A percentile compares a stretch with the other conserved stretches of the same genome.
These are phyloP conservation scores for Falco berigora DNA, from an alignment of 2,797 vertebrate genomes.

Conservation along the genomic window DNA sequence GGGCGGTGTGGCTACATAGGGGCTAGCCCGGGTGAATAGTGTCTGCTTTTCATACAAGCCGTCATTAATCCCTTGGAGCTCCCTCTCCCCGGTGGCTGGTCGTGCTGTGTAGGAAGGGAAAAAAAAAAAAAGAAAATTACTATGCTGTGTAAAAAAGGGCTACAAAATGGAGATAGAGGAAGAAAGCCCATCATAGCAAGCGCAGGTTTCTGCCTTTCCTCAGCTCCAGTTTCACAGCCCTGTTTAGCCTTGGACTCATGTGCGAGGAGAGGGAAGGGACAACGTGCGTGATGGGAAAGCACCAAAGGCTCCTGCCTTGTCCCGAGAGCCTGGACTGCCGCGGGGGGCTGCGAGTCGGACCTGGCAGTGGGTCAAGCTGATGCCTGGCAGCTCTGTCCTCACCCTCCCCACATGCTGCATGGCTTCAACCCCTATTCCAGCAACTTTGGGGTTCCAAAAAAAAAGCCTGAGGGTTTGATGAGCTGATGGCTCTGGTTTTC, in stretches of 20 bases:
- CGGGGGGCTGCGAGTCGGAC: background rate
- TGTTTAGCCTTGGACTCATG: background rate
- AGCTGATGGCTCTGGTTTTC: background rate
- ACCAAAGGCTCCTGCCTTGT: background rate
- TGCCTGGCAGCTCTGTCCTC: background rate
- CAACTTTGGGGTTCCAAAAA: background rate
- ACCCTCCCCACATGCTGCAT: fast-evolving
- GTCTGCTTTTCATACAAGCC: background rate
- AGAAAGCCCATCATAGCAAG: fast-evolving
- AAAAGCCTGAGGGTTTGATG: background rate
- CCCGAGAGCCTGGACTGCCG: background rate
- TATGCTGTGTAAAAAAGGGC: background rate
- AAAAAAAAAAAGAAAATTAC: no score
- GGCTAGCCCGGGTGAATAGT: background rate
- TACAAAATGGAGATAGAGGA: background rate
- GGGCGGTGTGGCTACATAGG: background rate
- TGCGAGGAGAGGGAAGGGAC: background rate
- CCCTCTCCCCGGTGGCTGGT: fast-evolving
- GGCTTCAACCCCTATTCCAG: background rate
- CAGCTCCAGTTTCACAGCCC: background rate
- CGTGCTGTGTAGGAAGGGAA: background rate
- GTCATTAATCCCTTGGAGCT: background rate
- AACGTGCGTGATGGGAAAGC: background rate
- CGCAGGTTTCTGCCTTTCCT: background rate
- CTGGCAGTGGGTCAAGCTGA: background rate